Percentiles rank a stretch among this genome's conserved stretches.
Conservation (phyloP, 2,113 vertebrate genomes). For the Todiramphus chloris region DNA sequence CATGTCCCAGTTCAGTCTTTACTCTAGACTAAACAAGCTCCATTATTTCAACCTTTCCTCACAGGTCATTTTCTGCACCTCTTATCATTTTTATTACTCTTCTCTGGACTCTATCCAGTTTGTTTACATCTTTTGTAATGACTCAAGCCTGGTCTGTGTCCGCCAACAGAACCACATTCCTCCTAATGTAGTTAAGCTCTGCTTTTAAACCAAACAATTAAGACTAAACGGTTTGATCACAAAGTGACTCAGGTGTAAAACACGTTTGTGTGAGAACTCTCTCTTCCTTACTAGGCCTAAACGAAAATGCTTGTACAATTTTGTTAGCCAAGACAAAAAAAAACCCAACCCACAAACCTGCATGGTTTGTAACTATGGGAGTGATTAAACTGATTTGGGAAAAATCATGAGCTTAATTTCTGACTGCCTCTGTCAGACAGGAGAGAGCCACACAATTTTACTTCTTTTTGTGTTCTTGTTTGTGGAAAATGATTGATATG, state of each 20-base stretch:
- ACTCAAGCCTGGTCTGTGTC: not conserved
- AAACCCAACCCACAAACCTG: not conserved
- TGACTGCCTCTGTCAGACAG: not conserved
- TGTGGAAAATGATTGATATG: not conserved
- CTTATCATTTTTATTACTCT: slow-evolving; percentile 26
- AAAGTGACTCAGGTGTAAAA: slow-evolving; percentile 14
- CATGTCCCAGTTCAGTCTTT: not conserved
- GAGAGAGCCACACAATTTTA: not conserved
- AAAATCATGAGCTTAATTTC: not conserved
- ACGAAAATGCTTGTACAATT: not conserved
- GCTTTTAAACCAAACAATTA: slow-evolving; percentile 4
- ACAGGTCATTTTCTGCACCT: not conserved
- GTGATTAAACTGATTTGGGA: not conserved
- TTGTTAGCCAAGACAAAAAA: not conserved
- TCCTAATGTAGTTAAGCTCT: not conserved
- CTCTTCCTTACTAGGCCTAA: not conserved
- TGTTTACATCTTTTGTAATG: slow-evolving; percentile 2
- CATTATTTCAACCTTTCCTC: slow-evolving; percentile 26
- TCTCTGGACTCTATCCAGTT: slow-evolving; percentile 18
- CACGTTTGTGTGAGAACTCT: not conserved
- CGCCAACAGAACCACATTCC: not conserved
- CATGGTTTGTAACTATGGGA: not conserved
- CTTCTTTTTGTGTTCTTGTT: not conserved
- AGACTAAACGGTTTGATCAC: not conserved
- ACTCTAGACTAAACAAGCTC: slow-evolving; percentile 49